Base-by-base conservation (phyloP, 2,888 invertebrate genomes). In the Leptinotarsa tumamoca region DNA sequence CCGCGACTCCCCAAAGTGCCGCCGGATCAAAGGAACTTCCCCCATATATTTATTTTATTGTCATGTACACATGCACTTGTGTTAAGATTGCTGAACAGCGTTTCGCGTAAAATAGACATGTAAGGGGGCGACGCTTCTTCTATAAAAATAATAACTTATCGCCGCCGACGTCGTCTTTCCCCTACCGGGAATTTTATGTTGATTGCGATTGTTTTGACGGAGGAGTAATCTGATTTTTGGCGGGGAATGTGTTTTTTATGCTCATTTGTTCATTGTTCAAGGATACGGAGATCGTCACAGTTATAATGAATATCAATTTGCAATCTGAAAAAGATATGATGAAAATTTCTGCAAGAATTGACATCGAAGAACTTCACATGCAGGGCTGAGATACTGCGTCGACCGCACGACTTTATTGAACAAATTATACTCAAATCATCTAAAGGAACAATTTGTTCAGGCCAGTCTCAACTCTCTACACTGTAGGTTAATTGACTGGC, bases 21-120 rank as follows among this genome's bases (percentile, higher is more conserved):
- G 77, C 83, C 82, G 86, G 86, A 86, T 87, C 87, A 87, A 88
- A 87, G 87, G 86, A 84, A 83, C 83, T 81, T 82, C 82, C 86
- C 85, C 84, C 83, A 84, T 85, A 87, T 87, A 87, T 88, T 87
- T 87, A 87, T 87, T 88, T 88, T 87, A 87, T 87, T 88, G 87
- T 88, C 86, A 86, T 87, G 85, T 86, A 87, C 84, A 84, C 82
- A 85, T 87, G 85, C 86, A 87, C 87, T 87, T 87, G 86, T 86
- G 84, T 82, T 83, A 86, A 86, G 87, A 87, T 88, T 87, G 87
- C 85, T 74, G 83, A 84, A 84, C 84, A 82, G 80, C 78, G 81
- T 82, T 81, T 78, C 80, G 81, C 81, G 82, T 80, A 81, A 82
- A 83, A 82, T 79, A 80, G 79, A 78, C 80, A 73, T 76, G 74